Evolutionary conservation across 2,113 vertebrate species (phyloP), one percentile per base, ranked within the genome.

Genomic region (Zootoca vivipara): DNA sequence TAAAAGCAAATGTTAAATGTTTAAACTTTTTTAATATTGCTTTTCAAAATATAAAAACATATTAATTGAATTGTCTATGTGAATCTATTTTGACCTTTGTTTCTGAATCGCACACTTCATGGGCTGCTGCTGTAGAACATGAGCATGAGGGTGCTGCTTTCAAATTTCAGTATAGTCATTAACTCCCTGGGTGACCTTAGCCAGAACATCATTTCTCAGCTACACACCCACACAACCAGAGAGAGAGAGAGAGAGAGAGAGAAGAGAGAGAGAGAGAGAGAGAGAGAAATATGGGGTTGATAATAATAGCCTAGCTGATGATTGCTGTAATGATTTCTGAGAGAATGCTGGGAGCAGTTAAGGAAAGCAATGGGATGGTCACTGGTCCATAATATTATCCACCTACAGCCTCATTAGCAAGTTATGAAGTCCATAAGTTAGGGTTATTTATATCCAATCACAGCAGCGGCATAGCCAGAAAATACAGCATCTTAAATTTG

Each of bases 21-120:
- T 97, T 92, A 94, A 95, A 95, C 96, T 96, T 96, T 97, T 96
- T 96, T 92, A 92, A 95, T 97, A 95, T 93, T 94, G 95, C 95
- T 97, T 97, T 97, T 96, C 92, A 95, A 97, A 97, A 97, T 97
- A 97, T 90, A 97, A 96, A 95, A 96, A 81, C 92, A 96, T 93
- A 94, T 95, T 96, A 94, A 96, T 93, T 89, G 95, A 87, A 77
- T 56, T 58, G 73, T 86, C 74, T 95, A 65, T 92, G 93, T 93
- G 88, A 90, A 84, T 96, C 86, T 81, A 56, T 94, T 83, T 56
- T 78, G 89, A 0, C 81, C 87, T 6, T 0, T 89, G 33, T 85
- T 92, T 38, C 70, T 42, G 28, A 35, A 12, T 28, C 46, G 38
- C 82, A 10, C 85, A 78, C 90, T 88, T 90, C 72, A 26, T 0